A percentile compares a stretch with the other conserved stretches of the same genome.
Conservation (phyloP, 2,113 vertebrate species). For the Mugil cephalus region DNA sequence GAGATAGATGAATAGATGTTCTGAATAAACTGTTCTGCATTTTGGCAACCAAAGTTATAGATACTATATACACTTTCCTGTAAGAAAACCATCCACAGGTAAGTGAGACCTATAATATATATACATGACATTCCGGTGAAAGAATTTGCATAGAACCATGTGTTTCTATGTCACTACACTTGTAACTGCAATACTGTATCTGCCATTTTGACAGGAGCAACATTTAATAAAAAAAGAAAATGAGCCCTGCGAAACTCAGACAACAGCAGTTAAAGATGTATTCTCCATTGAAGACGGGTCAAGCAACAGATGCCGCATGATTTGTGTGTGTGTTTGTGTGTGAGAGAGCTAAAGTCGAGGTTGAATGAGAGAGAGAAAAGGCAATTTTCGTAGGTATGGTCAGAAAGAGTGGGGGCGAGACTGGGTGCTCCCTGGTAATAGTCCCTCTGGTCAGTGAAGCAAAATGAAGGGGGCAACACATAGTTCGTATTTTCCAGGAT, state of each 20-base stretch:
- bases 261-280: slow-evolving; percentile 69
- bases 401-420: slow-evolving; percentile 67
- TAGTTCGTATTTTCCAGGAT: slow-evolving; percentile 88
- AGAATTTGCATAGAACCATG: slow-evolving; percentile 86
- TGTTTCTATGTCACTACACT: slow-evolving; percentile 80
- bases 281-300: slow-evolving; percentile 68
- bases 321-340: slow-evolving; percentile 11
- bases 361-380: slow-evolving; percentile 80
- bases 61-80: slow-evolving; percentile 79
- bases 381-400: slow-evolving; percentile 77
- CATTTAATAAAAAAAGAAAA: slow-evolving; percentile 68
- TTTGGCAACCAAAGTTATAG: slow-evolving; percentile 77
- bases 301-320: slow-evolving; percentile 63
- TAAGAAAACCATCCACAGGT: slow-evolving; percentile 66
- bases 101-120: slow-evolving; percentile 76
- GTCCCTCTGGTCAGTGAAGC: slow-evolving; percentile 82
- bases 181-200: slow-evolving; percentile 77
- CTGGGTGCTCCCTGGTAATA: slow-evolving; percentile 78
- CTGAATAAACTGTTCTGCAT: slow-evolving; percentile 69
- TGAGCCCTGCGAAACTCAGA: slow-evolving; percentile 63
- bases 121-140: slow-evolving; percentile 78
- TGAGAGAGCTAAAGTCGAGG: slow-evolving; percentile 56
- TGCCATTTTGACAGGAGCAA: slow-evolving; percentile 72
- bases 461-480: slow-evolving; percentile 86
- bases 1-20: slow-evolving; percentile 66